Conservation (phyloP, 2,888 invertebrate species). For the Synanthedon andrenaeformis region DNA sequence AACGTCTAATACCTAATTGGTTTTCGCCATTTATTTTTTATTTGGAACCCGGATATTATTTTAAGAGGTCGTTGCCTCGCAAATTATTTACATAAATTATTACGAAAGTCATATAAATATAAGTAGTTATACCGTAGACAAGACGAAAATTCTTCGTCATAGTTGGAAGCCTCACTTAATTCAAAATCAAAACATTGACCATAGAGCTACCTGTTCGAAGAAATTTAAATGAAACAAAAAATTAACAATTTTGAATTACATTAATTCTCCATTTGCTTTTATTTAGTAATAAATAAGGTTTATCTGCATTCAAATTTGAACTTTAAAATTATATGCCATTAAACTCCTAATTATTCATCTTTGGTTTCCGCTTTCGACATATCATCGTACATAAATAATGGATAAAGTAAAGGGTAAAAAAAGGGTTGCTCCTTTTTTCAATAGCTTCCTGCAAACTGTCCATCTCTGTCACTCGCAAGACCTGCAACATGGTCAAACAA, state of each 20-base stretch:
- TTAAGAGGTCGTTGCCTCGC: conserved; percentile 41
- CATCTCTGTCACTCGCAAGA: conserved; percentile 33
- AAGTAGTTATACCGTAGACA: conserved; percentile 25
- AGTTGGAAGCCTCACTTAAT: conserved; percentile 9
- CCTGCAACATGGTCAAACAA: conserved; percentile 15
- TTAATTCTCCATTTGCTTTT: conserved; percentile 24
- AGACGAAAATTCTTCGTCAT: conserved; percentile 9
- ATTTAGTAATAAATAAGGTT: no score
- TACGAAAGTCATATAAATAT: conserved; percentile 14
- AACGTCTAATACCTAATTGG: no score
- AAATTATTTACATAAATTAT: conserved; percentile 52
- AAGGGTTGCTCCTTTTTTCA: conserved; percentile 68
- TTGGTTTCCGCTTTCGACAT: no score
- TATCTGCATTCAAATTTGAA: conserved; percentile 1
- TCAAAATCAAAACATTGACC: conserved; percentile 30
- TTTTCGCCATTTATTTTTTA: no score
- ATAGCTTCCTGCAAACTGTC: conserved; percentile 54
- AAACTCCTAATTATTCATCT: conserved; percentile 13
- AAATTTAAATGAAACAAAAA: conserved; percentile 30
- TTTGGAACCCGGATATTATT: conserved; percentile 19
- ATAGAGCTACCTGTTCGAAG: conserved; percentile 50
- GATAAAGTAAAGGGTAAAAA: conserved; percentile 56
- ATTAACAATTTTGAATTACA: conserved; percentile 40
- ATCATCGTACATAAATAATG: conserved; percentile 36
- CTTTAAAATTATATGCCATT: conserved; percentile 18